Percentiles rank a stretch among this genome's conserved stretches.
Conservation (phyloP, 2,113 vertebrate species). For the Grus americana region DNA sequence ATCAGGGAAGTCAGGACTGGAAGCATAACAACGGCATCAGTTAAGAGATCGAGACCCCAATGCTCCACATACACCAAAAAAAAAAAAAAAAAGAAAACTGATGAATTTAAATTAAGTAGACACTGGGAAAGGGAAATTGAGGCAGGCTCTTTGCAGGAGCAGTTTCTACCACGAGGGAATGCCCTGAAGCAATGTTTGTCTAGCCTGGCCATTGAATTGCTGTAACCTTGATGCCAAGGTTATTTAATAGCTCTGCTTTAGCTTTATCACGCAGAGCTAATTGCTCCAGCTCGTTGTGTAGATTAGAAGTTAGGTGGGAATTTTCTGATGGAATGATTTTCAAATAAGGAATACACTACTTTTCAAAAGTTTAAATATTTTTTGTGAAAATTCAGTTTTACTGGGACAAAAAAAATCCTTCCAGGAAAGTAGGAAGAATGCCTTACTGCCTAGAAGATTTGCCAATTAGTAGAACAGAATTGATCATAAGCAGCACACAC, state of each 20-base stretch:
- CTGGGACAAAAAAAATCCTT: neutral
- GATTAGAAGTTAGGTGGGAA: neutral
- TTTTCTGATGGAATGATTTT: neutral
- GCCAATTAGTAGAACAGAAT: neutral
- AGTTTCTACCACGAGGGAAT: neutral
- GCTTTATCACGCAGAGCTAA: neutral
- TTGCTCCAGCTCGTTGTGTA: neutral
- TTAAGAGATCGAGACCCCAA: neutral
- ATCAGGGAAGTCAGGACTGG: neutral
- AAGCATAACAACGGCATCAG: neutral
- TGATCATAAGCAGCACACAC: neutral
- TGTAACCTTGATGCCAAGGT: slow-evolving; percentile 44
- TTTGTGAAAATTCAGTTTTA: neutral
- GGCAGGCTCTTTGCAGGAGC: neutral
- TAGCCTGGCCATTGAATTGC: neutral
- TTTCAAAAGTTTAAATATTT: neutral
- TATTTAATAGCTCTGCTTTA: slow-evolving; percentile 3
- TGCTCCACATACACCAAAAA: too few relatives aligned
- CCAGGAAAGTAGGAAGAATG: neutral
- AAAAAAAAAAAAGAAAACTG: neutral
- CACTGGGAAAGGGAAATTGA: neutral
- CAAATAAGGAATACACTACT: neutral
- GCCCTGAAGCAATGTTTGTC: slow-evolving; percentile 2
- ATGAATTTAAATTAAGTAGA: neutral
- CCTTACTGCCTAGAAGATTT: neutral